Percentiles rank a stretch among this genome's conserved stretches.
Conservation (phyloP, 1,140 invertebrate species). For the Tetramorium parvispinum region DNA sequence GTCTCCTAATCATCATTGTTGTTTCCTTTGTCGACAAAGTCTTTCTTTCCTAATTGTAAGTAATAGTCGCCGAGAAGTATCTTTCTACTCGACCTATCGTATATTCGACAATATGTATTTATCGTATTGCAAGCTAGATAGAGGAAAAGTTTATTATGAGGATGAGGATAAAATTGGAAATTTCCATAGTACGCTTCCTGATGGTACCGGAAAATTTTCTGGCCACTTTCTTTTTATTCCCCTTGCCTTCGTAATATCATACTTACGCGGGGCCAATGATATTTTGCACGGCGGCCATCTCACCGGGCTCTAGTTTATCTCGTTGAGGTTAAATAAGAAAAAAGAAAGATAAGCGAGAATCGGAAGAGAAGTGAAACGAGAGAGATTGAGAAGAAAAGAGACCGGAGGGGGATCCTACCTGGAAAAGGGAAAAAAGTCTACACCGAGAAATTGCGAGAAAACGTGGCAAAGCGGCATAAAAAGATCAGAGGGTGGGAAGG, state of each 20-base stretch:
- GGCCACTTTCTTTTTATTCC: conserved; percentile 30
- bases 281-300: conserved; percentile 26
- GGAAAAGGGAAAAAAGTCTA: not conserved
- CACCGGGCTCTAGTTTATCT: conserved; percentile 39
- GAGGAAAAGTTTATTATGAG: not conserved
- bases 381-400: not conserved
- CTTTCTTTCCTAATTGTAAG: not conserved
- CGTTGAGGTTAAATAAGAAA: conserved; percentile 46
- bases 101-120: not conserved
- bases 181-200: conserved; percentile 17
- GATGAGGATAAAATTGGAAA: not conserved
- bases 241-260: conserved; percentile 41
- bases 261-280: conserved; percentile 41
- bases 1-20: not conserved
- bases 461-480: conserved; percentile 27
- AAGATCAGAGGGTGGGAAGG: not conserved
- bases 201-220: conserved; percentile 8
- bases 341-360: conserved; percentile 14
- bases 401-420: not conserved
- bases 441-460: conserved; percentile 23
- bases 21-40: not conserved
- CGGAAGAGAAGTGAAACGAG: not conserved
- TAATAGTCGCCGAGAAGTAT: not conserved
- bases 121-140: not conserved
- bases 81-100: not conserved